Conservation (phyloP, 2,888 invertebrate genomes). For the Gasteruption jaculator region DNA sequence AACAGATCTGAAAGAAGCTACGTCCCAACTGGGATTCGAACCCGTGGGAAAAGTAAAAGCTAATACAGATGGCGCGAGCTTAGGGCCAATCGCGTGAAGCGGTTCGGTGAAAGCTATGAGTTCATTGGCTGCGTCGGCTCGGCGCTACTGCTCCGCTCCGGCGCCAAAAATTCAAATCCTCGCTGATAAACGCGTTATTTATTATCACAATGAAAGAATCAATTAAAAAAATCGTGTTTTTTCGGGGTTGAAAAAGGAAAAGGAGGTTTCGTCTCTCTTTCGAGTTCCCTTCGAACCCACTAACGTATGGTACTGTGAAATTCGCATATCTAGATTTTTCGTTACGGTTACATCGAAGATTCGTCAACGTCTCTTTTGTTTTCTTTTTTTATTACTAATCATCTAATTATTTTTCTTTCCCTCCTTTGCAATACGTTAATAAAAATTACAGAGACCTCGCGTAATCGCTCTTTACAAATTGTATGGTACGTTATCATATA, state of each 20-base stretch:
- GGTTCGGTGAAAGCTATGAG: no score
- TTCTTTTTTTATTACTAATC: conserved; percentile 11
- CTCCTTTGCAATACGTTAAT: conserved; percentile 33
- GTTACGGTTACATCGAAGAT: conserved; percentile 9
- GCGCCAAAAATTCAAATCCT: no score
- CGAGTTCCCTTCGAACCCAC: no score
- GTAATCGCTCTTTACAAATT: conserved; percentile 34
- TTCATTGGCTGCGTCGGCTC: no score
- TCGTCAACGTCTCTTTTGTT: conserved; percentile 3
- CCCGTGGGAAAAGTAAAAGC: conserved; percentile 22
- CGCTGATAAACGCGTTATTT: not conserved
- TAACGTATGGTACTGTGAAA: no score
- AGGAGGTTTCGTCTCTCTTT: no score
- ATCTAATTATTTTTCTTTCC: conserved; percentile 9
- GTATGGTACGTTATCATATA: conserved; percentile 36
- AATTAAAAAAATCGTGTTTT: not conserved
- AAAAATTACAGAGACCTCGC: conserved; percentile 43
- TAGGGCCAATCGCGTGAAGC: no score
- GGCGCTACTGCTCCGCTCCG: no score
- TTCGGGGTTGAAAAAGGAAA: no score
- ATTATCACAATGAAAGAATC: not conserved
- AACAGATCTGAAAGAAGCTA: conserved; percentile 10
- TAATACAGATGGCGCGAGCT: not conserved
- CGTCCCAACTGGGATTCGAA: conserved; percentile 21
- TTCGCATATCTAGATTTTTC: no score